A percentile compares a stretch with the other conserved stretches of the same genome.
Evolutionary conservation across 1,140 invertebrate genomes (phyloP).

Genomic region (Drosophila punjabiensis): DNA sequence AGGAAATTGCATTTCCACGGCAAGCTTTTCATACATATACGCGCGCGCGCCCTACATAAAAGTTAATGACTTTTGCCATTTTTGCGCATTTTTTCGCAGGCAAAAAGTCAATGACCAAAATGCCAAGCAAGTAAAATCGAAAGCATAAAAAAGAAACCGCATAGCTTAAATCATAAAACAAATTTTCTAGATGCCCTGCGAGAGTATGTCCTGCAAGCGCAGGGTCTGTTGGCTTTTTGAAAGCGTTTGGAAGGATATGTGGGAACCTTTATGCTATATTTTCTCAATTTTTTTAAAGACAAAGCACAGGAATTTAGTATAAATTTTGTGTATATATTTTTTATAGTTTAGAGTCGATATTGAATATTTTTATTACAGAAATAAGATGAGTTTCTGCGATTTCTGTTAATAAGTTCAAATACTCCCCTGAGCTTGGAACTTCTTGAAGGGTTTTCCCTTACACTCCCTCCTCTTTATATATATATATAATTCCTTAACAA

Average conservation of each 20-base stretch:
- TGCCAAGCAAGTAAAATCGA: conserved; percentile 62
- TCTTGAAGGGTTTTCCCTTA: too few relatives aligned
- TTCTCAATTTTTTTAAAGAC: background rate
- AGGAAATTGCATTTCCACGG: conserved; percentile 71
- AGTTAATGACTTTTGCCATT: conserved; percentile 74
- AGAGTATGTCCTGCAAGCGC: background rate
- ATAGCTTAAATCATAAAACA: conserved; percentile 63
- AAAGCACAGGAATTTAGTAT: too few relatives aligned
- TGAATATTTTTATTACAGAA: too few relatives aligned
- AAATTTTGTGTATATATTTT: too few relatives aligned
- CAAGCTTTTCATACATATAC: background rate
- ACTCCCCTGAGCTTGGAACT: too few relatives aligned
- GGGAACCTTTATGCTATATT: background rate
- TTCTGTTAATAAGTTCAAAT: too few relatives aligned
- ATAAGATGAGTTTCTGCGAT: too few relatives aligned
- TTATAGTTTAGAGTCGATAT: too few relatives aligned
- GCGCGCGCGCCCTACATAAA: conserved; percentile 27
- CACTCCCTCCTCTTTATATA: too few relatives aligned
- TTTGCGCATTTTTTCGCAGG: conserved; percentile 45
- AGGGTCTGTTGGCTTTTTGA: background rate
- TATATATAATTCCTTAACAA: too few relatives aligned
- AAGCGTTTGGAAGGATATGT: background rate
- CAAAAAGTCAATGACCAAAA: conserved; percentile 63
- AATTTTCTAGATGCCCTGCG: conserved; percentile 46
- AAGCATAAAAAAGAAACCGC: conserved; percentile 57